These are phyloP conservation scores for Asbolus verrucosus DNA, from an alignment of 1,140 invertebrate genomes.

Conservation along the genomic window DNA sequence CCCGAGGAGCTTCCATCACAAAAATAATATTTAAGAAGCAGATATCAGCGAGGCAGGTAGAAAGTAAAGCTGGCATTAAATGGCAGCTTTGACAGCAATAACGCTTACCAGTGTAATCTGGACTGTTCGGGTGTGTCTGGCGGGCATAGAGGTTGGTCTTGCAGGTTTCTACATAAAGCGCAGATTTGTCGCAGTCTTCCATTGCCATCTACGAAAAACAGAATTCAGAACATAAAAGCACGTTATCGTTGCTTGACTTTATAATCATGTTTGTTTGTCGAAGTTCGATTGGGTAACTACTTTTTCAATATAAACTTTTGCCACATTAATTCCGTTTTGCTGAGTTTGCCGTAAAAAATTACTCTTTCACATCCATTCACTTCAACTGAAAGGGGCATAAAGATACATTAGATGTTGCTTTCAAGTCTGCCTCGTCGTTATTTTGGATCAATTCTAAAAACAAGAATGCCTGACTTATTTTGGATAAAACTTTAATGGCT, in stretches of 20 bases:
- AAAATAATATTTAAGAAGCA: too few species aligned
- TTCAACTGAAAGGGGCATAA: not conserved
- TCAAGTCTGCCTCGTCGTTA: too few species aligned
- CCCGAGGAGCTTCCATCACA: too few species aligned
- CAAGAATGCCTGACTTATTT: not conserved
- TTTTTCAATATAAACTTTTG: slow-evolving; percentile 29
- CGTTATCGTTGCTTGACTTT: slow-evolving; percentile 37
- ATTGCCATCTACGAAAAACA: slow-evolving; percentile 43
- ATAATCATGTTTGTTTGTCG: slow-evolving; percentile 35
- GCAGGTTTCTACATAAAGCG: slow-evolving; percentile 44
- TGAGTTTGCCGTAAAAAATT: slow-evolving; percentile 29
- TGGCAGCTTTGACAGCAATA: not conserved
- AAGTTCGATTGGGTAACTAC: slow-evolving; percentile 31
- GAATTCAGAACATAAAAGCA: slow-evolving; percentile 29
- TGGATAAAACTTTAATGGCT: too few species aligned
- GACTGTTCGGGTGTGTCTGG: slow-evolving; percentile 61
- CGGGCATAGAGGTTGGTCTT: slow-evolving; percentile 42
- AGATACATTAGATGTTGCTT: not conserved
- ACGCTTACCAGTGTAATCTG: slow-evolving; percentile 66
- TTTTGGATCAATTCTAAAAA: not conserved
- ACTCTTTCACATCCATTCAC: not conserved
- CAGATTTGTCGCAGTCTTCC: slow-evolving; percentile 46
- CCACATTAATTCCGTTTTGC: slow-evolving; percentile 34
- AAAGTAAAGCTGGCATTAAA: too few species aligned
- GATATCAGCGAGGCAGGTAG: too few species aligned